phyloP scores from a whole-genome alignment of 1,140 invertebrate species.

The Mizuhopecten yessoensis region DNA sequence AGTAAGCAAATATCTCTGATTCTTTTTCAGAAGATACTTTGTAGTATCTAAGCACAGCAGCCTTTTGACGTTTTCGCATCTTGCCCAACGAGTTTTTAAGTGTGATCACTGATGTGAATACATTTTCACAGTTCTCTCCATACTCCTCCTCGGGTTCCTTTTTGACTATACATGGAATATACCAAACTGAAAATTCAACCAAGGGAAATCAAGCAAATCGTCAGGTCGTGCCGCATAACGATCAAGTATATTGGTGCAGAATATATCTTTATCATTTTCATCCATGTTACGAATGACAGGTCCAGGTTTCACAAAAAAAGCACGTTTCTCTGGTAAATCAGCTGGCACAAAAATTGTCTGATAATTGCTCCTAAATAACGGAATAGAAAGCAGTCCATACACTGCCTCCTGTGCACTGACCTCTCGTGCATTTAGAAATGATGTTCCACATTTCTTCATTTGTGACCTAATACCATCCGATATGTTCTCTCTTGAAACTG shows the following conservation, averaged over 20 bases:
- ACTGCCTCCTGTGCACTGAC: constrained; percentile 55
- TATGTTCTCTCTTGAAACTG: constrained; percentile 40
- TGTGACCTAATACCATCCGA: neutral
- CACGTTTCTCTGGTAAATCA: constrained; percentile 52
- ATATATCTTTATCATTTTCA: constrained; percentile 58
- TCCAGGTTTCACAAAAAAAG: constrained; percentile 56
- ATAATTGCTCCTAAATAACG: constrained; percentile 57
- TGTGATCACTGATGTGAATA: neutral
- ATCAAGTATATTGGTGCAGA: constrained; percentile 54
- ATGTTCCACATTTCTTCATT: constrained; percentile 54
- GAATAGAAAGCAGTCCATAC: constrained; percentile 53
- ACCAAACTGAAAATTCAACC: constrained; percentile 56
- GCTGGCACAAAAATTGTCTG: constrained; percentile 58
- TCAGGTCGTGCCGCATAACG: constrained; percentile 57
- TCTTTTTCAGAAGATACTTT: constrained; percentile 54
- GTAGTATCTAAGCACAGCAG: constrained; percentile 55
- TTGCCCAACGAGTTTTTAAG: constrained; percentile 45
- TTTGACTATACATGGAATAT: neutral
- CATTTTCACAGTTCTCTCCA: neutral
- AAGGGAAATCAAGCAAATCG: constrained; percentile 49
- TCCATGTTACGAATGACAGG: constrained; percentile 46
- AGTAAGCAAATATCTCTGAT: constrained; percentile 50
- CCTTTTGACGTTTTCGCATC: constrained; percentile 55
- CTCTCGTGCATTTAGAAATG: constrained; percentile 56
- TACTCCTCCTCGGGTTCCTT: neutral